Evolutionary conservation across 2,113 vertebrate genomes (phyloP), one percentile per base, ranked within the genome.

Genomic region (Oceanodroma tethys): DNA sequence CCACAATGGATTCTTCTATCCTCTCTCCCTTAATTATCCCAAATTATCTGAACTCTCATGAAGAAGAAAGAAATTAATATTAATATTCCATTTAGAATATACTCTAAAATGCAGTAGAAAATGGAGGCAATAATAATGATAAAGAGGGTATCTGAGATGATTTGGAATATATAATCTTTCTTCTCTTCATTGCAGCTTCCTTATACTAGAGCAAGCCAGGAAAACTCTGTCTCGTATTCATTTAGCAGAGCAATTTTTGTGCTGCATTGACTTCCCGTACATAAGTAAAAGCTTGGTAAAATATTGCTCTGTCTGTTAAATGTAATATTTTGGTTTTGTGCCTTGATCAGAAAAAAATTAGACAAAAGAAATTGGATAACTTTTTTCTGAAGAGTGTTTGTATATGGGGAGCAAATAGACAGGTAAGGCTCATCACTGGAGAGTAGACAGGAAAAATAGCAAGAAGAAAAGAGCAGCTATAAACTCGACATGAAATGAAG

Each of bases 71-170:
- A 93, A 83, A 58, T 83, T 94, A 95, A 95, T 97, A 97, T 97
- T 97, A 97, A 97, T 97, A 96, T 97, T 96, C 94, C 95, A 95
- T 97, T 96, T 95, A 96, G 88, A 93, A 93, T 88, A 91, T 88
- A 94, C 65, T 96, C 32, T 90, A 96, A 97, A 96, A 96, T 93
- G 85, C 94, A 82, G 88, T 43, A 88, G 93, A 97, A 96, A 96
- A 97, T 96, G 81, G 90, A 94, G 67, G 82, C 87, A 96, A 96
- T 97, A 97, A 97, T 97, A 91, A 95, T 97, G 95, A 97, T 97
- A 88, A 97, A 97, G 86, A 86, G 90, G 72, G 36, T 91, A 80
- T 80, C 91, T 95, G 92, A 92, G 82, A 97, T 90, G 89, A 94
- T 95, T 95, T 95, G 93, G 97, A 95, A 94, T 95, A 70, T 56